A percentile compares a stretch with the other conserved stretches of the same genome.
Conservation (phyloP, 2,888 invertebrate genomes). For the Coleophora flavipennella region DNA sequence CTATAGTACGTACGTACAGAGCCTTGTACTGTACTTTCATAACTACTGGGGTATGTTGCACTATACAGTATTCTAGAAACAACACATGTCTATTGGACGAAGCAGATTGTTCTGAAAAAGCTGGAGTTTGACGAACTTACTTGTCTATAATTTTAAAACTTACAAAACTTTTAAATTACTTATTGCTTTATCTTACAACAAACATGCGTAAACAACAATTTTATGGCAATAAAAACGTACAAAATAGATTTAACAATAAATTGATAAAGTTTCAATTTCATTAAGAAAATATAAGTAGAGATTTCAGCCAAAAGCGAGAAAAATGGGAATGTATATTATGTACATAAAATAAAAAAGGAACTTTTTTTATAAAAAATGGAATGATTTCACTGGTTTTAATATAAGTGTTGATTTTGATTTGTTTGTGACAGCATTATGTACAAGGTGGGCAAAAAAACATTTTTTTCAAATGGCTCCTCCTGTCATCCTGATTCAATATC, state of each 20-base stretch:
- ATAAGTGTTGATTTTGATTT: background rate
- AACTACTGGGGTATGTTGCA: background rate
- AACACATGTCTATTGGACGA: conserved; percentile 17
- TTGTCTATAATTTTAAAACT: conserved; percentile 3
- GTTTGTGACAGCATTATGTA: too few species aligned
- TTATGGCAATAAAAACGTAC: conserved; percentile 21
- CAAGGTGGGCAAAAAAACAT: too few species aligned
- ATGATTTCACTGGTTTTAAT: conserved; percentile 29
- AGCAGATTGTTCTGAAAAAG: conserved; percentile 7
- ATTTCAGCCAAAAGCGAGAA: conserved; percentile 3
- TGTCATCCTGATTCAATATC: too few species aligned
- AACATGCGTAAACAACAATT: conserved; percentile 21
- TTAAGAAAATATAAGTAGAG: conserved; percentile 9
- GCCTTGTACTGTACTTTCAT: too few species aligned
- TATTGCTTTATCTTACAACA: conserved; percentile 18
- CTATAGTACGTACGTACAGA: too few species aligned
- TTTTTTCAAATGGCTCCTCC: too few species aligned
- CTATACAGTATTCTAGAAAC: conserved; percentile 5
- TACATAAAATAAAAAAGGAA: too few species aligned
- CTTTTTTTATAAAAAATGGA: conserved; percentile 18
- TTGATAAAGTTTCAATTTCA: conserved; percentile 11
- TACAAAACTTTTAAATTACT: conserved; percentile 9
- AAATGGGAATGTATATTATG: conserved; percentile 31
- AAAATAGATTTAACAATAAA: conserved; percentile 16
- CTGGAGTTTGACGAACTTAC: background rate